A percentile compares a stretch with the other conserved stretches of the same genome.
These are phyloP conservation scores for Agrenia bidenticulata DNA, from an alignment of 2,888 invertebrate genomes.

Conservation along the genomic window DNA sequence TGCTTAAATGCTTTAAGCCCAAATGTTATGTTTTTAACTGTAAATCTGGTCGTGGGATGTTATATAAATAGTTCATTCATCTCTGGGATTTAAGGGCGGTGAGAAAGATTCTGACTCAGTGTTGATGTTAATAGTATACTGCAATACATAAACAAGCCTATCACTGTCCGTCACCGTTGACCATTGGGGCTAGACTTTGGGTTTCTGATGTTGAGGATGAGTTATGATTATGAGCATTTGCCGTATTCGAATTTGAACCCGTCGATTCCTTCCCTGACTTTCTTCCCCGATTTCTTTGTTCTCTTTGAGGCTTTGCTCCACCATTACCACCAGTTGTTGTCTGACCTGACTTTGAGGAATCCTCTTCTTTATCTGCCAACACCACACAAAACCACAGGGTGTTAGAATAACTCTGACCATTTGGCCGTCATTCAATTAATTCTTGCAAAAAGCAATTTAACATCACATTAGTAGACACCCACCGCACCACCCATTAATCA, in stretches of 20 bases:
- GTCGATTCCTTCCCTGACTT: slow-evolving; percentile 41
- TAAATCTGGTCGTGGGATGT: too few relatives aligned
- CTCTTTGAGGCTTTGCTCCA: slow-evolving; percentile 44
- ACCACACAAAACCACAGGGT: slow-evolving; percentile 20
- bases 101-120: too few relatives aligned
- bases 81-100: too few relatives aligned
- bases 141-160: slow-evolving; percentile 1
- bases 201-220: slow-evolving; percentile 38
- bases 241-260: slow-evolving; percentile 32
- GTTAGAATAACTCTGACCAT: slow-evolving; percentile 17
- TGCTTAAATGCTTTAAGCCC: too few relatives aligned
- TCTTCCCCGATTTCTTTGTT: slow-evolving; percentile 46
- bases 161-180: slow-evolving; percentile 49
- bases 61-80: too few relatives aligned
- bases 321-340: slow-evolving; percentile 38
- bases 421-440: slow-evolving; percentile 1
- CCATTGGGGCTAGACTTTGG: slow-evolving; percentile 36
- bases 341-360: slow-evolving; percentile 35
- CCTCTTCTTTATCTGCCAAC: slow-evolving; percentile 47
- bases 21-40: too few relatives aligned
- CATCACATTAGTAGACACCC: neutral
- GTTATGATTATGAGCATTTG: slow-evolving; percentile 47
- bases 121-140: too few relatives aligned
- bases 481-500: neutral
- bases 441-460: neutral